Percentiles rank a stretch among this genome's conserved stretches.
phyloP scores from a whole-genome alignment of 2,797 vertebrate genomes.

The Galago senegalensis region DNA sequence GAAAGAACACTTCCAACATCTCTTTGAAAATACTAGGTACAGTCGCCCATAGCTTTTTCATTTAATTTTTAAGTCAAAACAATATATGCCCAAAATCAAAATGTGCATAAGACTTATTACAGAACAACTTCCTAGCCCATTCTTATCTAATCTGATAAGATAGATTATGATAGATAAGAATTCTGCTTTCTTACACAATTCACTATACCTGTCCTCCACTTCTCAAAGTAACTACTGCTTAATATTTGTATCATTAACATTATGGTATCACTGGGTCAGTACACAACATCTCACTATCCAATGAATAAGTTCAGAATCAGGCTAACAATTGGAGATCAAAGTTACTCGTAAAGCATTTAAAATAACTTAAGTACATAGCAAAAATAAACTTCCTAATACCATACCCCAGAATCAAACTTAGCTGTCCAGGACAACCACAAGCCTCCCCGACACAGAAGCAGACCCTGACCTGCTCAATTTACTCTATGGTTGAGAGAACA shows the following conservation, averaged over 20 bases:
- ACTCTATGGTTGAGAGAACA: not conserved
- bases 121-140: not conserved
- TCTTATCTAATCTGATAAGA: not conserved
- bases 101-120: not conserved
- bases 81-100: not conserved
- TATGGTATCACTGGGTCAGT: not conserved
- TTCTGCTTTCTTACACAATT: not conserved
- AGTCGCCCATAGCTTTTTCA: not conserved
- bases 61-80: constrained; percentile 7
- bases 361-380: not conserved
- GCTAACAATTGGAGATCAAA: not conserved
- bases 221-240: constrained; percentile 27
- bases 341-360: not conserved
- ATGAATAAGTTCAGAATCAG: not conserved
- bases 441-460: constrained; percentile 54
- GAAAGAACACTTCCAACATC: not conserved
- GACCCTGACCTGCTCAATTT: constrained; percentile 36
- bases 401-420: constrained; percentile 54
- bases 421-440: constrained; percentile 49
- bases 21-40: not conserved
- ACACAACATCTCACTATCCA: not conserved
- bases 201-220: not conserved
- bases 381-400: constrained; percentile 28
- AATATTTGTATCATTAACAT: not conserved
- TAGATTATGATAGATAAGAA: not conserved